Evolutionary conservation across 2,888 invertebrate species (phyloP).

Genomic region (Lithosia quadra): DNA sequence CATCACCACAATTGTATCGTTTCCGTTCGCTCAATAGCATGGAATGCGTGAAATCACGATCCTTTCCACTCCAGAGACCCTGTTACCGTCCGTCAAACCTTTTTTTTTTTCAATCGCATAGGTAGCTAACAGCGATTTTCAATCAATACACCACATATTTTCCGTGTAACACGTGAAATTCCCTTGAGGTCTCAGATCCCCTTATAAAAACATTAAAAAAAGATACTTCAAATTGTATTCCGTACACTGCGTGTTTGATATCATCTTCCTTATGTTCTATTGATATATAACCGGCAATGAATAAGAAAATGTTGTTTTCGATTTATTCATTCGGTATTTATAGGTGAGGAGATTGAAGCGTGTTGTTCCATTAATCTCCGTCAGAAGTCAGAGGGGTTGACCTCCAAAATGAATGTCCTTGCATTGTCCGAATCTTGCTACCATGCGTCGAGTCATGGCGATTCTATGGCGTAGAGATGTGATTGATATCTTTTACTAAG

Average conservation of each 20-base stretch:
- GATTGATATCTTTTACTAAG: constrained; percentile 51
- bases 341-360: constrained; percentile 17
- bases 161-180: constrained; percentile 54
- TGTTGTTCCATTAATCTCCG: constrained; percentile 70
- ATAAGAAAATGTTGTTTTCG: neutral
- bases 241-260: constrained; percentile 34
- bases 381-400: constrained; percentile 69
- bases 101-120: constrained; percentile 46
- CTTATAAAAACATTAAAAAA: constrained; percentile 25
- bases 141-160: constrained; percentile 65
- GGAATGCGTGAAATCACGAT: constrained; percentile 45
- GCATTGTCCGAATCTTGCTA: constrained; percentile 53
- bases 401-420: constrained; percentile 75
- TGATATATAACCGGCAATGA: constrained; percentile 26
- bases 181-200: constrained; percentile 37
- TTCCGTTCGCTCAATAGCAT: constrained; percentile 38
- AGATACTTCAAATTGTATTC: constrained; percentile 19
- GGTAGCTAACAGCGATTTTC: constrained; percentile 52
- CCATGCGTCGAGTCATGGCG: constrained; percentile 56
- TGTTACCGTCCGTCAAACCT: constrained; percentile 39
- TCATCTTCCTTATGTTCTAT: neutral
- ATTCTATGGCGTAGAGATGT: constrained; percentile 39
- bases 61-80: constrained; percentile 42
- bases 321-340: constrained; percentile 1
- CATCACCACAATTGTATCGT: constrained; percentile 39